Percentiles rank a stretch among this genome's conserved stretches.
Evolutionary conservation across 2,888 invertebrate genomes (phyloP).

Genomic region (Odontothrips loti): DNA sequence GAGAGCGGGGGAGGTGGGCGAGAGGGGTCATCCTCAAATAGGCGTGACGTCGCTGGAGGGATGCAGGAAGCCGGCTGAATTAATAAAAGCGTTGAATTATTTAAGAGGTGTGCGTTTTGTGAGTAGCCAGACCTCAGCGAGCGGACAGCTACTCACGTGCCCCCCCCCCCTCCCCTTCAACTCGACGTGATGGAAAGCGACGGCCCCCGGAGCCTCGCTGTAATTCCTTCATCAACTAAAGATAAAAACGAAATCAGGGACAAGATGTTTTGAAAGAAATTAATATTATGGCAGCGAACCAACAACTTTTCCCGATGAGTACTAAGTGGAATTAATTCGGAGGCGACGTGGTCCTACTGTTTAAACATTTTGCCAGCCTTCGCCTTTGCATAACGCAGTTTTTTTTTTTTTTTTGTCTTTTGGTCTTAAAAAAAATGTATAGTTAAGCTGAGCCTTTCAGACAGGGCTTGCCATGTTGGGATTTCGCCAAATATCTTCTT

Average conservation of each 20-base stretch:
- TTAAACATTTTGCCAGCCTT: no score
- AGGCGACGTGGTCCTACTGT: no score
- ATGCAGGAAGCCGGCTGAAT: constrained; percentile 19
- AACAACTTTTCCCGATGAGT: not conserved
- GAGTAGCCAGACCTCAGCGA: not conserved
- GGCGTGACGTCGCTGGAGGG: not conserved
- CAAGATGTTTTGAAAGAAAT: not conserved
- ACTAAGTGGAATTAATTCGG: not conserved
- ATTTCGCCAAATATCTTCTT: no score
- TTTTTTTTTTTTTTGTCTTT: no score
- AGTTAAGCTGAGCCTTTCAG: no score
- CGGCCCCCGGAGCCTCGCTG: not conserved
- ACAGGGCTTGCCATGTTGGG: no score
- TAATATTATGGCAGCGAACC: not conserved
- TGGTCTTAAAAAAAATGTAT: no score
- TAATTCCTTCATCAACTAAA: not conserved
- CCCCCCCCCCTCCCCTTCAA: not conserved
- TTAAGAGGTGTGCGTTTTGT: constrained; percentile 24
- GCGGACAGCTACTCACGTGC: not conserved
- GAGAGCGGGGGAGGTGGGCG: not conserved
- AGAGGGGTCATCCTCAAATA: constrained; percentile 2
- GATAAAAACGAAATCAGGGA: not conserved
- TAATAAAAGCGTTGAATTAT: constrained; percentile 22
- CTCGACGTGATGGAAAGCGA: not conserved
- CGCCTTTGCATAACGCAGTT: no score